Base-by-base conservation (phyloP, 1,140 invertebrate species). In the Sinella curviseta region DNA sequence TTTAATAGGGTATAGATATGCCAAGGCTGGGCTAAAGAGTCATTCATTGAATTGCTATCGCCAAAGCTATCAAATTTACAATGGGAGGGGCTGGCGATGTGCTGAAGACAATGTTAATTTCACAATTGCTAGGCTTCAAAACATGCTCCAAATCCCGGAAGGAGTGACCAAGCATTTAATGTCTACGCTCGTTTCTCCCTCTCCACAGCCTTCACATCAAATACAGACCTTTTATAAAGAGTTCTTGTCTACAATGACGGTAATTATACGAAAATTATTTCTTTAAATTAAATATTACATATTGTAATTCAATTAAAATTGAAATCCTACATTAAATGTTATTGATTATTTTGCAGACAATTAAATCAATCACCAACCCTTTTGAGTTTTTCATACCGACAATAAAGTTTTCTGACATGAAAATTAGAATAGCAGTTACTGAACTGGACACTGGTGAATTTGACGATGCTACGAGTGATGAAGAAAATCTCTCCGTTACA, bases 31-130 rank as follows among this genome's bases (percentile, higher is more conserved):
- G 0, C 95, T 97, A 85, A 91, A 93, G 77, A 93, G 92, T 85
- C 96, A 98, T 88, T 94, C 96, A 0, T 90, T 97, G 73, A 89
- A 96, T 80, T 95, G 95, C 84, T 99, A 99, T 85, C 91, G 92
- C 80, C 95, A 97, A 88, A 96, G 96, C 28, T 92, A 94, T 88
- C 94, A 93, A 92, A 91, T 96, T 30, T 97, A 95, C 86, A 89
- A 91, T 82, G 90, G 90, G 67, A 93, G 92, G 84, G 92, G 92
- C 1, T 98, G 96, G 96, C 92, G 92, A 76, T 89, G 97, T 78
- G 94, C 96, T 8, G 94, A 95, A 88, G 96, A 98, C 90, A 96
- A 98, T 87, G 97, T 98, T 84, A 92, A 97, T 86, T 97, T 95
- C 86, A 97, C 95, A 14, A 93, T 97, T 84, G 96, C 95, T 1